A percentile compares a stretch with the other conserved stretches of the same genome.
Conservation (phyloP, 2,113 vertebrate species). For the Taxidea taxus region DNA sequence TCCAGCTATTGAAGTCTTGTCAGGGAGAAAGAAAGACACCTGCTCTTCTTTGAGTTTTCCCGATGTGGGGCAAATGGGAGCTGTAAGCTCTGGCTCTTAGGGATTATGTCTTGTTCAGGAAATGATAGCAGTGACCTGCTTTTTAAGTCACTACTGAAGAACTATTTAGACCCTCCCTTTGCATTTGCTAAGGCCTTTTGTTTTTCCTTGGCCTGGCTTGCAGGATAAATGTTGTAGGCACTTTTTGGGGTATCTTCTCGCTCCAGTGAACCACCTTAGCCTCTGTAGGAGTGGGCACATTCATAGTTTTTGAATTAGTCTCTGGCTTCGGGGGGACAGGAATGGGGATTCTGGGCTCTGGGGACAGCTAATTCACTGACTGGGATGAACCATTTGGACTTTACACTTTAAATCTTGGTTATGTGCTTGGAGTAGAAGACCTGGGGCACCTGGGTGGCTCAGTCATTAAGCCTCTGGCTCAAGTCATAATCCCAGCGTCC, state of each 20-base stretch:
- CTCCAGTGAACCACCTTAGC: background rate
- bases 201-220: background rate
- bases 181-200: background rate
- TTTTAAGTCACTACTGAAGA: background rate
- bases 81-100: rapidly evolving
- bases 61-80: background rate
- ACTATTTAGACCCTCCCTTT: background rate
- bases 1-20: background rate
- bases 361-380: background rate
- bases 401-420: background rate
- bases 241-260: background rate
- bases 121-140: background rate
- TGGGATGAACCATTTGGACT: background rate
- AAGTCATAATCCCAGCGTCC: too few relatives aligned
- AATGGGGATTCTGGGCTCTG: background rate
- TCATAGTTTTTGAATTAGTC: background rate
- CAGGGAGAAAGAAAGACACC: background rate
- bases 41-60: background rate
- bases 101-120: background rate
- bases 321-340: background rate
- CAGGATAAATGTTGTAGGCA: background rate
- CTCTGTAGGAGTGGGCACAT: background rate
- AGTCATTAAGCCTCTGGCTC: too few relatives aligned
- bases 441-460: too few relatives aligned
- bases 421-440: background rate